Conservation (phyloP, 1,140 invertebrate genomes). For the Meloidogyne chitwoodi region DNA sequence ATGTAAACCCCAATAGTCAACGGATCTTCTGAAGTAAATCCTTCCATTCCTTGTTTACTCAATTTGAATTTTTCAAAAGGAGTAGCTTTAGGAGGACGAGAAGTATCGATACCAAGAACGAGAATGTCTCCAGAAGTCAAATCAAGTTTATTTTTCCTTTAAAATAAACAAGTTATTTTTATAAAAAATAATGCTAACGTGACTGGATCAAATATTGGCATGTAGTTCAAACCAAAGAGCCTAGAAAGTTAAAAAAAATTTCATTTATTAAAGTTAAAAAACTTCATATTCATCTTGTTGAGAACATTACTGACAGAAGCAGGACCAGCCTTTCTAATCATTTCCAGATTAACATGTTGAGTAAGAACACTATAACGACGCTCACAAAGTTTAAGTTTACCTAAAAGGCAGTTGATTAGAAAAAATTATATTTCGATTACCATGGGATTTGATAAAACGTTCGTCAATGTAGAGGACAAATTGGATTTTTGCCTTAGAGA, state of each 20-base stretch:
- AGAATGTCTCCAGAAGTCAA: conserved; percentile 19
- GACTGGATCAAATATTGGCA: conserved; percentile 7
- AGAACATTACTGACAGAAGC: conserved; percentile 27
- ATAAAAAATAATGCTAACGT: conserved; percentile 11
- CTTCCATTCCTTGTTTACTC: neutral
- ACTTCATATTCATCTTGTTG: conserved; percentile 33
- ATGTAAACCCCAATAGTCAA: conserved; percentile 17
- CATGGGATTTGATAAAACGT: conserved; percentile 5
- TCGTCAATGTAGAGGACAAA: conserved; percentile 21
- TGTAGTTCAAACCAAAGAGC: conserved; percentile 27
- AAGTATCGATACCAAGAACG: conserved; percentile 23
- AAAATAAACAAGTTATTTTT: neutral
- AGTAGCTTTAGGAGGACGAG: conserved; percentile 23
- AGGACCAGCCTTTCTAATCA: conserved; percentile 14
- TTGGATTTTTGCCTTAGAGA: conserved; percentile 1
- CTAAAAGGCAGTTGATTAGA: neutral
- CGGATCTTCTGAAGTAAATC: conserved; percentile 15
- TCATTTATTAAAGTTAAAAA: no score
- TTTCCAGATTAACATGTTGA: conserved; percentile 27
- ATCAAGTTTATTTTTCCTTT: conserved; percentile 19
- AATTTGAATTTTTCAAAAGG: conserved; percentile 15
- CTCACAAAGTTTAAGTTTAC: conserved; percentile 10
- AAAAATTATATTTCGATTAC: neutral
- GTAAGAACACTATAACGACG: conserved; percentile 15
- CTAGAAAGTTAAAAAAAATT: neutral